Base-by-base conservation (phyloP, 2,888 invertebrate genomes). In the Nudaria mundana region DNA sequence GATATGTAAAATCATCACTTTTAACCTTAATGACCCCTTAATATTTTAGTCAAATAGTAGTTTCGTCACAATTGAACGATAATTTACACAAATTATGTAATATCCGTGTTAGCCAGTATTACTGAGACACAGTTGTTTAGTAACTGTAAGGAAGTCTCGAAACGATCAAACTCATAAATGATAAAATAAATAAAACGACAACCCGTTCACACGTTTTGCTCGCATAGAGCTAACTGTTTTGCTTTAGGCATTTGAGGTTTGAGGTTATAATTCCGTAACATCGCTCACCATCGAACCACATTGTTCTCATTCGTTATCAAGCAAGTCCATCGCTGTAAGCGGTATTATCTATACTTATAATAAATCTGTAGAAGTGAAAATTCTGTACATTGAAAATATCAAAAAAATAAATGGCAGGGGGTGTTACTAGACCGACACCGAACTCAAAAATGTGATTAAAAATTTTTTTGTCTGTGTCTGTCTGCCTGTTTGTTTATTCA, bases 281-380 rank as follows among this genome's bases (percentile, higher is more conserved):
- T n/a, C n/a, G n/a, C n/a, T n/a, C n/a, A n/a, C n/a, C 20, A 20
- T 67, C 65, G 52, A 65, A 61, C 59, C 66, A 68, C 47, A 30
- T 47, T 18, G 3, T 16, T 28, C 8, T 5, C 1, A 12, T 5
- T 13, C 33, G 11, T 28, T 37, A 40, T 61, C 6, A 29, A 75
- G 71, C 72, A 48, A 49, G 59, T 48, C 3, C n/a, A 64, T 61
- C 66, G 70, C 65, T 65, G 35, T 6, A 39, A n/a, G n/a, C n/a
- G n/a, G n/a, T n/a, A n/a, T n/a, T n/a, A n/a, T n/a, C n/a, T n/a
- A n/a, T n/a, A n/a, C n/a, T n/a, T n/a, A n/a, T n/a, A n/a, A n/a
- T n/a, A n/a, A n/a, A n/a, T n/a, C n/a, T n/a, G n/a, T n/a, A n/a
- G n/a, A n/a, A n/a, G n/a, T n/a, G n/a, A n/a, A n/a, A n/a, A n/a